These are phyloP conservation scores for Eutrigla gurnardus DNA, from an alignment of 2,797 vertebrate species.

Conservation along the genomic window DNA sequence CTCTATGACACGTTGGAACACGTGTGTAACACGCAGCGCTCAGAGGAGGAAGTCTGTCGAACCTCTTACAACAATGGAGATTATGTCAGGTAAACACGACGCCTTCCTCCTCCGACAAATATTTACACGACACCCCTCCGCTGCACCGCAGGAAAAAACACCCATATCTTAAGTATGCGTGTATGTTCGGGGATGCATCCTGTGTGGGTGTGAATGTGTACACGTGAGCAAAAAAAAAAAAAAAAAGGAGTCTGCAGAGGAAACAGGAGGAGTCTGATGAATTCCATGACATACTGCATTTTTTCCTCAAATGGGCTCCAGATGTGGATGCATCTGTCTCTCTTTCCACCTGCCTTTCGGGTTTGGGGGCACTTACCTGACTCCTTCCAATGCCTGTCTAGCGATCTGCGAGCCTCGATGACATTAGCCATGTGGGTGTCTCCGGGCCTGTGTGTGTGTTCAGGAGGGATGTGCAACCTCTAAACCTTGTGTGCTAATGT, in stretches of 20 bases:
- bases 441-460: constrained; percentile 3
- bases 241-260: constrained; percentile 17
- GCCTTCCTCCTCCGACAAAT: constrained; percentile 35
- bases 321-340: constrained; percentile 79
- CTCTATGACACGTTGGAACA: constrained; percentile 7
- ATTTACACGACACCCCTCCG: constrained; percentile 36
- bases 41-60: constrained; percentile 19
- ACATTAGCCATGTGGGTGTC: neutral
- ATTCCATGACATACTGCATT: constrained; percentile 80
- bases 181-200: constrained; percentile 23
- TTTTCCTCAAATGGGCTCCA: constrained; percentile 83
- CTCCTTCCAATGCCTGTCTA: neutral
- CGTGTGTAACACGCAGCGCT: neutral
- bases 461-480: neutral
- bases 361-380: constrained; percentile 18
- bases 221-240: neutral
- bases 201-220: constrained; percentile 33
- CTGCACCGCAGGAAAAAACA: neutral
- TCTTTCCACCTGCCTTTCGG: constrained; percentile 31
- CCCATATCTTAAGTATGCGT: constrained; percentile 17
- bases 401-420: constrained; percentile 1
- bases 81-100: constrained; percentile 21
- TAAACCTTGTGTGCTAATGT: neutral
- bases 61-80: constrained; percentile 27
- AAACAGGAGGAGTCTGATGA: constrained; percentile 62